Base-by-base conservation (phyloP, 2,113 vertebrate genomes). In the Boleophthalmus pectinirostris region DNA sequence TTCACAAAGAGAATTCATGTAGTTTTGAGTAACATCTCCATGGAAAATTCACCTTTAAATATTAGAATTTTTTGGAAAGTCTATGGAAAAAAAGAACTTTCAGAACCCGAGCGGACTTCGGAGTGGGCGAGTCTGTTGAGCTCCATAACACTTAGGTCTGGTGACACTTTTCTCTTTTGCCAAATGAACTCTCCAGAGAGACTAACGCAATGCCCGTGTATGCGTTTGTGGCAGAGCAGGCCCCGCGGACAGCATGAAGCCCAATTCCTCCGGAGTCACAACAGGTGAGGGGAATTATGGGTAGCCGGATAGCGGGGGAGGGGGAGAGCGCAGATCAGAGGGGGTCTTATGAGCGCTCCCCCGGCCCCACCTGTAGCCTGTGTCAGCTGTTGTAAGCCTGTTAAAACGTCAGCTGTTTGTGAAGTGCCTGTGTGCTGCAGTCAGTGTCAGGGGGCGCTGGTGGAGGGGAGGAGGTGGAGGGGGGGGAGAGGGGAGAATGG, bases 321-420 rank as follows among this genome's bases (percentile, higher is more conserved):
- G 68, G 73, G 78, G 65, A 68, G 68, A 66, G 25, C 24, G 25
- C 25, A 12, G 71, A 69, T 79, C 75, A 83, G 66, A 57, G 72
- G 82, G 80, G 82, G 90, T 80, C 84, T 92, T 91, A 91, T 90
- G 89, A 90, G 88, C 69, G 79, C 88, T 84, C 83, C 85, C 92
- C 87, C 85, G 88, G 87, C 86, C 90, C 90, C 92, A 93, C 93
- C 93, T 94, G 91, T 92, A 92, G 90, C 82, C 85, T 35, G 29
- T 90, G 90, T 93, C 93, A 94, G 92, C 92, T 94, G 93, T 91
- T 92, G 81, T 85, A 87, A 90, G 91, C 82, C 91, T 91, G 90
- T 92, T 93, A 89, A 93, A 93, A 89, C 85, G 90, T 93, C 93
- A 94, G 93, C 93, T 94, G 93, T 93, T 93, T 92, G 88, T 92